Evolutionary conservation across 2,113 vertebrate genomes (phyloP).

Genomic region (Pollimyrus isidori): DNA sequence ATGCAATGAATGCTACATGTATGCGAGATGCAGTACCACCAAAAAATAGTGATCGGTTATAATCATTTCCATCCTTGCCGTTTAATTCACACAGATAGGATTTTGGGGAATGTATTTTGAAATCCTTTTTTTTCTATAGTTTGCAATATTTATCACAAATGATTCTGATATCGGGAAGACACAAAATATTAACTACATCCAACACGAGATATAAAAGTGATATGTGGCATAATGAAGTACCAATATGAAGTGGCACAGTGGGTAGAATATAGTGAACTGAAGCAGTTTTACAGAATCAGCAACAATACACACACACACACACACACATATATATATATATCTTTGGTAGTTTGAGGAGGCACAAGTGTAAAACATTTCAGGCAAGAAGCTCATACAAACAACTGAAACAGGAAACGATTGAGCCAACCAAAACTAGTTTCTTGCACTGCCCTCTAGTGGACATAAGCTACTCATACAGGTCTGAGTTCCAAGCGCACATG

Average conservation of each 20-base stretch:
- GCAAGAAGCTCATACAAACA: background rate
- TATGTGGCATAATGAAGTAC: background rate
- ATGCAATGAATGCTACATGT: background rate
- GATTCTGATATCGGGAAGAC: background rate
- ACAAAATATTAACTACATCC: background rate
- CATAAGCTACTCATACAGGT: background rate
- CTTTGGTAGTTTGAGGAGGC: background rate
- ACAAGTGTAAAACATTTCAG: background rate
- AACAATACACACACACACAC: background rate
- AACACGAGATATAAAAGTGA: background rate
- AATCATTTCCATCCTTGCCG: background rate
- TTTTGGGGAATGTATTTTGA: background rate
- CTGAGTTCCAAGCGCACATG: background rate
- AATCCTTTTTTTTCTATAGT: background rate
- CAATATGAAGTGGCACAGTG: background rate
- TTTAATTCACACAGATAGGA: background rate
- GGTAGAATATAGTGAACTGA: background rate
- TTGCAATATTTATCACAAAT: background rate
- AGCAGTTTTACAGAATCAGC: background rate
- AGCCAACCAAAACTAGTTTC: background rate
- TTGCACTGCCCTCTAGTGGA: background rate
- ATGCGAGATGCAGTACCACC: background rate
- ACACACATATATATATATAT: background rate
- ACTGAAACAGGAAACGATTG: background rate
- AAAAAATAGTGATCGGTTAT: background rate